A percentile compares a stretch with the other conserved stretches of the same genome.
phyloP scores from a whole-genome alignment of 2,113 vertebrate genomes.

The Ophiodon elongatus region DNA sequence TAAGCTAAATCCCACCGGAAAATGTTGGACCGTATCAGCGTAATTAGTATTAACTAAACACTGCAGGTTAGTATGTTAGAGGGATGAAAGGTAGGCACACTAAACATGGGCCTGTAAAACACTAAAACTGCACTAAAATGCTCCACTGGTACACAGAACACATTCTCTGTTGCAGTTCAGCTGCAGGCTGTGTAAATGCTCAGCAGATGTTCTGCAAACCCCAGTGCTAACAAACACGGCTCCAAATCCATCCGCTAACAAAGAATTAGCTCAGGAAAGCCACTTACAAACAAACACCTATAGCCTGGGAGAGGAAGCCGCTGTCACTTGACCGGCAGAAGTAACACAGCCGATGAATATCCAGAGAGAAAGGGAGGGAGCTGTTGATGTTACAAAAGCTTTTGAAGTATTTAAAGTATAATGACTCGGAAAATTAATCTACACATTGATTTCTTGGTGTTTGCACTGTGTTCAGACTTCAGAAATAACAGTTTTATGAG shows the following conservation, averaged over 20 bases:
- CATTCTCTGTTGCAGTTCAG: slow-evolving; percentile 25
- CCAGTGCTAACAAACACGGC: slow-evolving; percentile 41
- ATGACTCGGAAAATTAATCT: neutral
- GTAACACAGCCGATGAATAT: slow-evolving; percentile 5
- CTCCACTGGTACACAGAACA: slow-evolving; percentile 8
- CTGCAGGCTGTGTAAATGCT: slow-evolving; percentile 53
- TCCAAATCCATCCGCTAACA: slow-evolving; percentile 65
- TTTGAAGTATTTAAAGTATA: neutral
- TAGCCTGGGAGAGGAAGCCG: slow-evolving; percentile 24
- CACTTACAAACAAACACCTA: slow-evolving; percentile 55
- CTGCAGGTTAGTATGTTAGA: slow-evolving; percentile 29
- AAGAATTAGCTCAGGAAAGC: slow-evolving; percentile 68
- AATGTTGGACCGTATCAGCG: neutral
- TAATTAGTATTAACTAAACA: slow-evolving; percentile 49
- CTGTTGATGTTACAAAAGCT: neutral
- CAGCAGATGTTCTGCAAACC: slow-evolving; percentile 65
- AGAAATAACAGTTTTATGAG: slow-evolving; percentile 18
- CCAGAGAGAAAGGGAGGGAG: slow-evolving; percentile 10
- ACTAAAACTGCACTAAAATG: slow-evolving; percentile 35
- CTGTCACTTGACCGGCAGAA: slow-evolving; percentile 40
- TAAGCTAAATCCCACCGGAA: neutral
- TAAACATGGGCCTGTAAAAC: slow-evolving; percentile 4
- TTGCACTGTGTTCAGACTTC: neutral
- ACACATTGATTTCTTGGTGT: slow-evolving; percentile 17
- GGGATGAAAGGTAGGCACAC: slow-evolving; percentile 13